Conservation (phyloP, 1,140 invertebrate species). For the Brachionus sp. region DNA sequence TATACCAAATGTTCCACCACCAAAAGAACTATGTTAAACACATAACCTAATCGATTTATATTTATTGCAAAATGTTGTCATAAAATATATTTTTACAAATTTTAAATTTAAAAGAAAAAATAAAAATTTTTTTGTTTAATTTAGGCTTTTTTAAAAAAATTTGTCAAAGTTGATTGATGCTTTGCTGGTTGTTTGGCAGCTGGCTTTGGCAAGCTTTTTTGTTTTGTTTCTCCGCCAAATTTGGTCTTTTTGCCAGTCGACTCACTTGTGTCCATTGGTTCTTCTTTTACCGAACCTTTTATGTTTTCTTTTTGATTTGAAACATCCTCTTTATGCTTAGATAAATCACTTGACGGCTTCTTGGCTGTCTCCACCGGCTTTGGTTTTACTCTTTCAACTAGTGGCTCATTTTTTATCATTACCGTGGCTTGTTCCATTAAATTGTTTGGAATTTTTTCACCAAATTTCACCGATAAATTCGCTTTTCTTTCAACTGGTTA, state of each 20-base stretch:
- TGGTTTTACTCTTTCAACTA: not conserved
- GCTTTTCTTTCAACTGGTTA: not conserved
- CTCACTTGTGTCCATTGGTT: constrained; percentile 13
- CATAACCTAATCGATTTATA: not conserved
- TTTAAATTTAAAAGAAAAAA: constrained; percentile 1
- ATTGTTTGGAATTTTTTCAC: not conserved
- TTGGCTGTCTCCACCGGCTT: not conserved
- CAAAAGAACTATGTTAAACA: constrained; percentile 32
- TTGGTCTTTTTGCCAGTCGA: not conserved
- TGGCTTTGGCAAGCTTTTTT: not conserved
- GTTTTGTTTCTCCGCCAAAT: not conserved
- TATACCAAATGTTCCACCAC: constrained; percentile 9
- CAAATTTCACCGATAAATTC: constrained; percentile 1
- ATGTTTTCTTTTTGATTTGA: constrained; percentile 39
- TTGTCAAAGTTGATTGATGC: constrained; percentile 12
- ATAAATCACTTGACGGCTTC: constrained; percentile 16
- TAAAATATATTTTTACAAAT: not conserved
- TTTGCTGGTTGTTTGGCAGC: constrained; percentile 2
- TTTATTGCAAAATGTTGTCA: not conserved
- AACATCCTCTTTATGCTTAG: not conserved
- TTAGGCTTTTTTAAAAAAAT: constrained; percentile 38
- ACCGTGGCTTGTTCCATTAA: not conserved
- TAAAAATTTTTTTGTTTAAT: not conserved
- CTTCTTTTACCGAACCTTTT: constrained; percentile 17
- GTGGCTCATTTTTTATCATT: not conserved